These are phyloP conservation scores for Metellina segmentata DNA, from an alignment of 2,888 invertebrate genomes.

Conservation along the genomic window DNA sequence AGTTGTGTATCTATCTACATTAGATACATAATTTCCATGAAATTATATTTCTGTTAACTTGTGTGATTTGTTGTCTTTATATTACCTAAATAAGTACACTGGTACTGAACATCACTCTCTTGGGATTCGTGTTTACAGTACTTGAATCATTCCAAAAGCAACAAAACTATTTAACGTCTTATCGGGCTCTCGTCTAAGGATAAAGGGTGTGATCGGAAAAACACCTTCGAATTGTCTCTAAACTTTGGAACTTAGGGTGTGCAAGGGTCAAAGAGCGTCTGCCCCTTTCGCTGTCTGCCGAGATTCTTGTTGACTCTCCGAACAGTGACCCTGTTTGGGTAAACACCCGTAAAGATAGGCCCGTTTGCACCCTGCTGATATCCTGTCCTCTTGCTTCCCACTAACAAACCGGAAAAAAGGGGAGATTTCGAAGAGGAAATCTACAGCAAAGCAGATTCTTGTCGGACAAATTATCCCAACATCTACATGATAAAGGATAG, in stretches of 20 bases:
- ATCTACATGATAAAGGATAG: neutral
- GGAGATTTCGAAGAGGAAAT: neutral
- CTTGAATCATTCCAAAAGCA: too few relatives aligned
- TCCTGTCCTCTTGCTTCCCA: neutral
- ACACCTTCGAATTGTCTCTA: neutral
- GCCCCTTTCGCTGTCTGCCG: slow-evolving; percentile 38
- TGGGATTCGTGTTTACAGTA: too few relatives aligned
- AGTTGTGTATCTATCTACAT: too few relatives aligned
- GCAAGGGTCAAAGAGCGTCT: slow-evolving; percentile 51
- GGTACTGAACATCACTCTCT: too few relatives aligned
- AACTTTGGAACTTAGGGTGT: slow-evolving; percentile 44
- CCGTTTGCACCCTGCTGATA: slow-evolving; percentile 53
- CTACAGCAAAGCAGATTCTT: neutral
- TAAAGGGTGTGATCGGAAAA: too few relatives aligned
- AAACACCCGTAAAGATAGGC: slow-evolving; percentile 66
- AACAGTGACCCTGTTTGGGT: slow-evolving; percentile 63
- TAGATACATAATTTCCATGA: too few relatives aligned
- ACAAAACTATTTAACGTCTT: too few relatives aligned
- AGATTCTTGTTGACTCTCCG: slow-evolving; percentile 62
- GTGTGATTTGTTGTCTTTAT: too few relatives aligned
- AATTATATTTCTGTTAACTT: too few relatives aligned
- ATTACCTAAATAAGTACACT: too few relatives aligned
- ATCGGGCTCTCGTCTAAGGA: too few relatives aligned
- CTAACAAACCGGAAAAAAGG: slow-evolving; percentile 50
- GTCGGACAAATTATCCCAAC: neutral